Percentiles rank a stretch among this genome's conserved stretches.
Conservation (phyloP, 1,140 invertebrate species). For the Linepithema humile region DNA sequence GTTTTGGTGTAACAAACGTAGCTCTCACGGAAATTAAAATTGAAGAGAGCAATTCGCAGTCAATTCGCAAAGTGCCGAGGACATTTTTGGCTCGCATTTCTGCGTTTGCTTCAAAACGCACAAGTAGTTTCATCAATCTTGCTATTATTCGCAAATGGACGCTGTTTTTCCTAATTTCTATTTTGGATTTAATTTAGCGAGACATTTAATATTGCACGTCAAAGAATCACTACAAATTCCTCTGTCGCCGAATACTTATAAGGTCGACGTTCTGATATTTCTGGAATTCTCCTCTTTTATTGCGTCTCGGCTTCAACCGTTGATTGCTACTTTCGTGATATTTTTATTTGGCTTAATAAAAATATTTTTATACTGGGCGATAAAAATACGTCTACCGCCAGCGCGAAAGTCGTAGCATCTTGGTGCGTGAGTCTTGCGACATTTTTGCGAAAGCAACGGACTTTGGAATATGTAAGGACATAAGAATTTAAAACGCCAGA, state of each 20-base stretch:
- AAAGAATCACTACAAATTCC: not conserved
- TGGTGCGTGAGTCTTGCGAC: not conserved
- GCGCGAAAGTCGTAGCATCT: conserved; percentile 2
- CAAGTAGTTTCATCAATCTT: not conserved
- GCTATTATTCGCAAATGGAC: not conserved
- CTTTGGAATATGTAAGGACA: not conserved
- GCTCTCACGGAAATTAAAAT: conserved; percentile 49
- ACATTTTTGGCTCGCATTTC: not conserved
- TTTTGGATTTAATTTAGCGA: not conserved
- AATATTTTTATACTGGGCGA: conserved; percentile 20
- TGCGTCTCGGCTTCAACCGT: not conserved
- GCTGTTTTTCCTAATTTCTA: not conserved
- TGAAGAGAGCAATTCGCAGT: conserved; percentile 6
- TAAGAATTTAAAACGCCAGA: conserved; percentile 10
- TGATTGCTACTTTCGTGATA: not conserved
- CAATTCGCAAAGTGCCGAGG: conserved; percentile 19
- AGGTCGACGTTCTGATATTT: not conserved
- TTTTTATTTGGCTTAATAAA: conserved; percentile 20
- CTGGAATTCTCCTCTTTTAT: not conserved
- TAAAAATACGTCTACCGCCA: conserved; percentile 7
- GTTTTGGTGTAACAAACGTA: not conserved
- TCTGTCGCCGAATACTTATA: no score
- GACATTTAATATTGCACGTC: not conserved
- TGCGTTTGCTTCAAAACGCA: not conserved
- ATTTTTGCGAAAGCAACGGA: not conserved